Evolutionary conservation across 2,888 invertebrate species (phyloP), one percentile per base, ranked within the genome.

Genomic region (Dexiosoma caninum): DNA sequence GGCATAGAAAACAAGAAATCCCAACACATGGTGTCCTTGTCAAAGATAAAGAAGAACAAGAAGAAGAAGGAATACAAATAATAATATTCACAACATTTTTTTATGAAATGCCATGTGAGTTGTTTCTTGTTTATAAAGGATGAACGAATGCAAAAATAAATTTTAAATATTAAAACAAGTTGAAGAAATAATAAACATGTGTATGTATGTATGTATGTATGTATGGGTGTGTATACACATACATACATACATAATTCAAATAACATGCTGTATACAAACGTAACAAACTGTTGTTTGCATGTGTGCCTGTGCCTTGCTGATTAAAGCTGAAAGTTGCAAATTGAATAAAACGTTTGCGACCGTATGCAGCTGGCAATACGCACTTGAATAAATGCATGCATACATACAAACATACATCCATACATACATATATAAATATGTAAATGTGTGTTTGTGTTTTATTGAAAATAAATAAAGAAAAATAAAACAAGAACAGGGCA

Each of bases 301-400:
- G 16, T 10, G 19, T 19, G 3, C 10, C 19, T 21, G 7, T 14
- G 27, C 7, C 42, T 74, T 79, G 62, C n/a, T 69, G 55, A 79
- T 69, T 79, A 59, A 79, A 69, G 74, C 49, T 64, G 64, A 79
- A 79, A 51, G 69, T 75, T 79, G 79, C 74, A 78, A 78, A 67
- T 72, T 72, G 72, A 53, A 78, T 53, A 59, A 72, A 62, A 46
- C 53, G 64, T 40, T 57, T 49, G 70, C 27, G 23, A 57, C 14
- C 37, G 42, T 59, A 60, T 60, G 53, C 71, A 16, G 21, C 66
- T 30, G 66, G 35, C 27, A n/a, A n/a, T n/a, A n/a, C n/a, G n/a
- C n/a, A n/a, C n/a, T n/a, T n/a, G n/a, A n/a, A n/a, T n/a, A n/a
- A n/a, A n/a, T n/a, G n/a, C n/a, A n/a, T n/a, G n/a, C n/a, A n/a